Conservation (phyloP, 2,113 vertebrate genomes). For the Hydropotes inermis region DNA sequence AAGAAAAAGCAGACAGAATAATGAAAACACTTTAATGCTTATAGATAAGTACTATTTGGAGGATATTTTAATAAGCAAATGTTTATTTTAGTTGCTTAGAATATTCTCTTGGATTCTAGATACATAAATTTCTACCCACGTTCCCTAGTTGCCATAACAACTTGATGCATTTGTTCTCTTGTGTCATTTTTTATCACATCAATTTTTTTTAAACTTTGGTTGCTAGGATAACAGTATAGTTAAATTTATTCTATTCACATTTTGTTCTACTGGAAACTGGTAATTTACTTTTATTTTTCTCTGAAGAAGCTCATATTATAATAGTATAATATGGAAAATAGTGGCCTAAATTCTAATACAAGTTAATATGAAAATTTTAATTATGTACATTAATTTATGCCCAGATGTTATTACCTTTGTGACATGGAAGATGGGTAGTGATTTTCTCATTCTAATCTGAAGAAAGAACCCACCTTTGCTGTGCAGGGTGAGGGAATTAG, state of each 20-base stretch:
- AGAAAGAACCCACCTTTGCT: not conserved
- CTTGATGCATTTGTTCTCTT: constrained; percentile 80
- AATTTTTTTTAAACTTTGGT: constrained; percentile 61
- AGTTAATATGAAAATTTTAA: constrained; percentile 56
- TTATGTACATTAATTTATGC: constrained; percentile 38
- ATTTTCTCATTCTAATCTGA: constrained; percentile 24
- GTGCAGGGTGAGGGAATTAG: not conserved
- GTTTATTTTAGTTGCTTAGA: constrained; percentile 80
- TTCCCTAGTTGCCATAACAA: constrained; percentile 84
- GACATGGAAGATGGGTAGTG: not conserved
- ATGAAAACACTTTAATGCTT: constrained; percentile 72
- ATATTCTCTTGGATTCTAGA: constrained; percentile 73
- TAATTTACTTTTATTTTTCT: constrained; percentile 72
- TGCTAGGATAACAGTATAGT: constrained; percentile 75
- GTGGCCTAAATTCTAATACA: constrained; percentile 44
- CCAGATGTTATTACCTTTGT: constrained; percentile 13
- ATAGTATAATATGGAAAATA: constrained; percentile 57
- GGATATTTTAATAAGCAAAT: constrained; percentile 81
- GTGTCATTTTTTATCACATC: constrained; percentile 81
- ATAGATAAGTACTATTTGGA: constrained; percentile 78
- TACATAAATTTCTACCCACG: constrained; percentile 83
- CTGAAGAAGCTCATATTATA: constrained; percentile 49
- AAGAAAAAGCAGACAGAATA: constrained; percentile 65
- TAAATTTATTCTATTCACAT: constrained; percentile 77
- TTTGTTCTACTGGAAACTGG: constrained; percentile 69